Evolutionary conservation across 2,888 invertebrate genomes (phyloP).

Genomic region (Thecocarcelia acutangulata): DNA sequence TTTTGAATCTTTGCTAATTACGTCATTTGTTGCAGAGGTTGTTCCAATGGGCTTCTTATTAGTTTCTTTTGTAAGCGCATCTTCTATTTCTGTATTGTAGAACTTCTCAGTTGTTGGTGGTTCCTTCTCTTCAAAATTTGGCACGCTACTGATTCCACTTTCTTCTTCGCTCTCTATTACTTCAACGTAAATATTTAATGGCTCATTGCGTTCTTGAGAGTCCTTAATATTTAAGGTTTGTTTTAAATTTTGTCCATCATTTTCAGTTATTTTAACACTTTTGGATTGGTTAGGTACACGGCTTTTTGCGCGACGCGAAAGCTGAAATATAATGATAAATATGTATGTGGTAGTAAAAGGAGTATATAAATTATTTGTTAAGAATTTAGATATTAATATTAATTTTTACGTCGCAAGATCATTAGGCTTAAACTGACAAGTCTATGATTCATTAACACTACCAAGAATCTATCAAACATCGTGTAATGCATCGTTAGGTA

Average conservation of each 20-base stretch:
- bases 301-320: slow-evolving; percentile 3
- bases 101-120: background rate
- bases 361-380: too few species aligned
- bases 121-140: background rate
- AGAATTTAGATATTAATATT: too few species aligned
- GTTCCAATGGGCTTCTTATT: background rate
- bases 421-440: too few species aligned
- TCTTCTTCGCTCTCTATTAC: background rate
- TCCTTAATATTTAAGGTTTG: background rate
- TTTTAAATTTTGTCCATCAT: background rate
- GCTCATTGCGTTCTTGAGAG: background rate
- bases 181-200: background rate
- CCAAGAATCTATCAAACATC: too few species aligned
- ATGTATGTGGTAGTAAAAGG: too few species aligned
- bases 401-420: too few species aligned
- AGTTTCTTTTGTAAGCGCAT: background rate
- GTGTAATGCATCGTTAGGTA: too few species aligned
- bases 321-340: slow-evolving; percentile 37
- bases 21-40: background rate
- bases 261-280: background rate
- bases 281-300: background rate
- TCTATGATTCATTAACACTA: too few species aligned
- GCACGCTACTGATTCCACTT: background rate
- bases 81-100: background rate
- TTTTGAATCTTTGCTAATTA: background rate